phyloP scores from a whole-genome alignment of 1,140 invertebrate genomes.

The Rhagoletis zephyria region DNA sequence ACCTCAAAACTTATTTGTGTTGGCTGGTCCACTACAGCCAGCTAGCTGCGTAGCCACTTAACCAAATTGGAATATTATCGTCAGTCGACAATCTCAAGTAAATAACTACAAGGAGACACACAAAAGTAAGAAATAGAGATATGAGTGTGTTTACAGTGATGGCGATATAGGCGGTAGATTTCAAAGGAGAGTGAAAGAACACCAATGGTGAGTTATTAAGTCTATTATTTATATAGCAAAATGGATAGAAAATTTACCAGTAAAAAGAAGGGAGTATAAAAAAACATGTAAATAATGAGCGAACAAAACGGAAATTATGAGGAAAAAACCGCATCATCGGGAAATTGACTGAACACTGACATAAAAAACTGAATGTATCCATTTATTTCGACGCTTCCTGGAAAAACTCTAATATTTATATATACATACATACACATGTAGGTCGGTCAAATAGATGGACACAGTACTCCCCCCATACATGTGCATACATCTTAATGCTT shows the following conservation, averaged over 20 bases:
- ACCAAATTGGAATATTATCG: conserved; percentile 45
- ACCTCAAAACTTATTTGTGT: background rate
- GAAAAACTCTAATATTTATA: background rate
- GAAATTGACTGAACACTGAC: too few relatives aligned
- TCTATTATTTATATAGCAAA: background rate
- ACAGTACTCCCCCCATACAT: too few relatives aligned
- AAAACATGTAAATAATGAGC: too few relatives aligned
- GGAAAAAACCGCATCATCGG: too few relatives aligned
- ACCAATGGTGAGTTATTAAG: background rate
- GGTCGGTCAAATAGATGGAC: too few relatives aligned
- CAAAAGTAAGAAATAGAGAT: background rate
- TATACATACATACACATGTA: background rate
- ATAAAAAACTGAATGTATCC: too few relatives aligned
- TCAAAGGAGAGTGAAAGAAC: background rate
- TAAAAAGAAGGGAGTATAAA: too few relatives aligned
- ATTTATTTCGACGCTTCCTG: too few relatives aligned
- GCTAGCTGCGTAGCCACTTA: background rate
- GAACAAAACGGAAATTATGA: too few relatives aligned
- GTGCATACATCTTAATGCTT: too few relatives aligned
- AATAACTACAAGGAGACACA: background rate
- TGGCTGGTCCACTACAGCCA: background rate
- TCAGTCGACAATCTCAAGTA: background rate
- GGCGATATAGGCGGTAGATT: background rate
- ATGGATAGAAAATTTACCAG: too few relatives aligned
- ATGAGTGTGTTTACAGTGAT: background rate